Base-by-base conservation (phyloP, 2,888 invertebrate genomes). In the Hypomecis atomaria region DNA sequence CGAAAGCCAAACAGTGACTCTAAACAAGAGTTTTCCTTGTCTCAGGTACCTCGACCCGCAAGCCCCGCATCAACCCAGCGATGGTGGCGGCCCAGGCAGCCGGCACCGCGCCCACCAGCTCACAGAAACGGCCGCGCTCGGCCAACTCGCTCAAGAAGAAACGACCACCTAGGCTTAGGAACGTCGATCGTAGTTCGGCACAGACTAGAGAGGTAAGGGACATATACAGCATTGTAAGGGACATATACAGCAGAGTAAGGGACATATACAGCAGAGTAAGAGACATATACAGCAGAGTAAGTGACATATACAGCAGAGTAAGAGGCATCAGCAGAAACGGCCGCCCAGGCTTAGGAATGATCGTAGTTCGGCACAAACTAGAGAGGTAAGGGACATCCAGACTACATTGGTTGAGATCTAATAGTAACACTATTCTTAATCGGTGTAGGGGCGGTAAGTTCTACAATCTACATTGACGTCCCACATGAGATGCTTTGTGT, bases 41-140 rank as follows among this genome's bases (percentile, higher is more conserved):
- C 59, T 38, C 8, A 96, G 99, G 97, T 80, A 97, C 97, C 72
- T 96, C 96, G 61, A 97, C 97, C 73, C 95, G 97, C 81, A 99
- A 99, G 91, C 99, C 99, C 71, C 96, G 98, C 77, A 95, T 99
- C 83, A 99, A 99, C 93, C 98, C 98, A n/a, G 98, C 98, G 83
- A 91, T 99, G 83, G 99, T 97, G 78, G 98, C 99, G 57, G 98
- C 98, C 82, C 99, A 99, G 93, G 97, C 97, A 67, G 97, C 94
- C 57, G 94, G 94, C 71, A 92, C 94, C 44, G 94, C 94, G 2
- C 93, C 90, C 60, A 89, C 90, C 57, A 89, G 89, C 75, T 90
- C 90, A 5, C 90, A 91, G 75, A 92, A 91, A 71, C 73, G 91
- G 66, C 91, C 92, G 5, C 86, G 94, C 5, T 94, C 94, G 4